Conservation (phyloP, 1,140 invertebrate species). For the Halesus radiatus region DNA sequence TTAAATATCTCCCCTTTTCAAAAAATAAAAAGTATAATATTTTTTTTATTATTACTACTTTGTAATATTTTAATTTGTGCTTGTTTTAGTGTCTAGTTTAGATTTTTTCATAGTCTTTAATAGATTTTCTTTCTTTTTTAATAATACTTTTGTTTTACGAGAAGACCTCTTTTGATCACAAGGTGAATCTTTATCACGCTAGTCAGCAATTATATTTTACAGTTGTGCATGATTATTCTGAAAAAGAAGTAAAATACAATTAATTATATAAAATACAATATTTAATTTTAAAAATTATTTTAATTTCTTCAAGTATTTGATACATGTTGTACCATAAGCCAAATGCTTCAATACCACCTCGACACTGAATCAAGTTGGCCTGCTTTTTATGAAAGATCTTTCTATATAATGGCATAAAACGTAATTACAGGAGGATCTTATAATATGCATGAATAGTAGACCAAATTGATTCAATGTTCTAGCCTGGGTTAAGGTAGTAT, state of each 20-base stretch:
- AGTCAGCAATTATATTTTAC: neutral
- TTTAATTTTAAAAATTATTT: too few relatives aligned
- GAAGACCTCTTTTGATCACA: slow-evolving; percentile 12
- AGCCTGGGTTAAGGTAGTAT: too few relatives aligned
- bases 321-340: too few relatives aligned
- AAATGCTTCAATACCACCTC: too few relatives aligned
- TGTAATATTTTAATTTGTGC: neutral
- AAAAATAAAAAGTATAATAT: neutral
- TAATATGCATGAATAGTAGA: too few relatives aligned
- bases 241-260: neutral
- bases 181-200: neutral
- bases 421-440: too few relatives aligned
- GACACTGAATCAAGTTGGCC: too few relatives aligned
- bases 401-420: too few relatives aligned
- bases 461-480: too few relatives aligned
- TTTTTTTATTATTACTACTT: neutral
- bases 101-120: neutral
- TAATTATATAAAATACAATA: neutral
- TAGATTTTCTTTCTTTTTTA: too few relatives aligned
- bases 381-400: too few relatives aligned
- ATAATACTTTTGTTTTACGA: neutral
- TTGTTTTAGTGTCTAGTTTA: slow-evolving; percentile 7
- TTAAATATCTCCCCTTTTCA: neutral
- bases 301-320: too few relatives aligned
- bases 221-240: slow-evolving; percentile 5